Percentiles rank a stretch among this genome's conserved stretches.
phyloP scores from a whole-genome alignment of 2,113 vertebrate genomes.

The Cairina moschata region DNA sequence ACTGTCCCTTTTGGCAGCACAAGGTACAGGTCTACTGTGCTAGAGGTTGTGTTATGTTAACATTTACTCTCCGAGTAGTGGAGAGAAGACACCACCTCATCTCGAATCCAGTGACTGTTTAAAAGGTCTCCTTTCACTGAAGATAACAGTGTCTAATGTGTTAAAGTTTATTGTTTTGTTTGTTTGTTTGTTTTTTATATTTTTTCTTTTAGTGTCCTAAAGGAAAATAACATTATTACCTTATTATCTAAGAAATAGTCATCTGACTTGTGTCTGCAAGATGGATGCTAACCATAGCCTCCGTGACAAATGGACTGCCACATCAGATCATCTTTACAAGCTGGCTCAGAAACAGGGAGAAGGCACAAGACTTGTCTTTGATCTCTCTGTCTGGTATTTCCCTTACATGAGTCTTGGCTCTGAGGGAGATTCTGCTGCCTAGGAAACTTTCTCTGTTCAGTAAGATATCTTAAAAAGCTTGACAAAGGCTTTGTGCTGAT shows the following conservation, averaged over 20 bases:
- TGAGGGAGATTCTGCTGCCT: background rate
- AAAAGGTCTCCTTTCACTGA: background rate
- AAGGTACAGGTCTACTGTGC: background rate
- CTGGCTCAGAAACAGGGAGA: background rate
- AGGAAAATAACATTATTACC: background rate
- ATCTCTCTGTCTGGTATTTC: background rate
- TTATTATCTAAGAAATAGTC: background rate
- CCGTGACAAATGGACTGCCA: background rate
- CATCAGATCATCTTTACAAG: background rate
- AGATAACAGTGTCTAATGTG: background rate
- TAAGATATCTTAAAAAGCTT: background rate
- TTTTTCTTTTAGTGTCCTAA: background rate
- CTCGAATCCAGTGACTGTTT: background rate
- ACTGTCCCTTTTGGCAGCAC: background rate
- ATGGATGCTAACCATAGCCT: background rate
- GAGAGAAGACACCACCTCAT: background rate
- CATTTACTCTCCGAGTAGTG: background rate
- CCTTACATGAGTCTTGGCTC: background rate
- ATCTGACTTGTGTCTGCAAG: background rate
- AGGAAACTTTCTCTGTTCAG: background rate
- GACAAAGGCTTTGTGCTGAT: background rate
- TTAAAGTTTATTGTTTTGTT: background rate
- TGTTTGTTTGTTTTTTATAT: background rate
- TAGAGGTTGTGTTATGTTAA: background rate
- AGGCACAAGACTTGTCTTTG: background rate